phyloP scores from a whole-genome alignment of 2,797 vertebrate genomes.

The Aplochiton taeniatus region DNA sequence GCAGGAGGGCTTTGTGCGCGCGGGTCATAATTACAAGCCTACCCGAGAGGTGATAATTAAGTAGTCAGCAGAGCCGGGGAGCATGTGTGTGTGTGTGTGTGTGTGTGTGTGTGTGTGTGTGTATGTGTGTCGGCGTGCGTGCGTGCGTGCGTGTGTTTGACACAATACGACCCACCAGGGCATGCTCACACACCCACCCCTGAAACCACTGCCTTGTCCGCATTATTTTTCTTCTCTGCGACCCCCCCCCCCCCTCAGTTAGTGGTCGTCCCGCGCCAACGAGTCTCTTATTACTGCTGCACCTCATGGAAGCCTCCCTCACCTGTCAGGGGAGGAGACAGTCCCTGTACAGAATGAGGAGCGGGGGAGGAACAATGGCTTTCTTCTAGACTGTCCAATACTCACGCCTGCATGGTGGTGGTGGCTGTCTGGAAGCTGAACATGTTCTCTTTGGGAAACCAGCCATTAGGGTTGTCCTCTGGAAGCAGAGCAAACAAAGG shows the following conservation, averaged over 20 bases:
- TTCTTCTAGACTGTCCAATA: conserved; percentile 42
- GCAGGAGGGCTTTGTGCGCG: conserved; percentile 49
- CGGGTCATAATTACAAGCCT: conserved; percentile 67
- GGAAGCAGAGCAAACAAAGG: conserved; percentile 52
- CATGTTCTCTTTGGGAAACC: conserved; percentile 97
- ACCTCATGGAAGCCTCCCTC: no score
- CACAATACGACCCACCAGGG: no score
- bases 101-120: background rate
- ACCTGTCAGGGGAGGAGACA: background rate
- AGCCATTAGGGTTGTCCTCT: conserved; percentile 88
- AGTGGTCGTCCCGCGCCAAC: no score
- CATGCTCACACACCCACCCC: no score
- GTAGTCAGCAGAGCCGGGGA: conserved; percentile 38
- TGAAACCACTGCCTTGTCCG: no score
- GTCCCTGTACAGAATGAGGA: conserved; percentile 8
- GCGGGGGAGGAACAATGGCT: conserved; percentile 23
- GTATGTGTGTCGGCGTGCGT: no score
- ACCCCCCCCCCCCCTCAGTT: no score
- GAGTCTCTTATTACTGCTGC: no score
- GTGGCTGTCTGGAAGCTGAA: conserved; percentile 96
- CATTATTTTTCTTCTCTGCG: no score
- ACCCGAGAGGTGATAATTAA: conserved; percentile 69
- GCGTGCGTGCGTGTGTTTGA: background rate
- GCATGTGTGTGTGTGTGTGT: background rate
- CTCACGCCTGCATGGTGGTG: conserved; percentile 99